phyloP scores from a whole-genome alignment of 2,888 invertebrate genomes.

The Xanthorhoe designata region DNA sequence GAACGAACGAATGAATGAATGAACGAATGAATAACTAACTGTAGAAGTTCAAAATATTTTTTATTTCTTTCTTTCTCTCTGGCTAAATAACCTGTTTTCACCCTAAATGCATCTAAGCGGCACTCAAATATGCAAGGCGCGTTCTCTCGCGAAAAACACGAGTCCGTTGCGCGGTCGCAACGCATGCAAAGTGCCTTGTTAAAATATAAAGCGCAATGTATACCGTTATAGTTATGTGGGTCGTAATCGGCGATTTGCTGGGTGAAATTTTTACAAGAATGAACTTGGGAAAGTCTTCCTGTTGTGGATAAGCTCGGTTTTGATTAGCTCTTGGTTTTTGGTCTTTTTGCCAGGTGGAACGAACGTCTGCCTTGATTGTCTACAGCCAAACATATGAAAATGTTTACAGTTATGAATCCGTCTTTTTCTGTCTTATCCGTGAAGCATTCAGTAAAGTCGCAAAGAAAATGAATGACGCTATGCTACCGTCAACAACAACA shows the following conservation, averaged over 20 bases:
- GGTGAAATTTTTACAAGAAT: slow-evolving; percentile 24
- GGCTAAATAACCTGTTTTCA: slow-evolving; percentile 7
- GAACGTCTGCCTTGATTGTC: background rate
- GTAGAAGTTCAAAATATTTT: no score
- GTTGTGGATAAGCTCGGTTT: slow-evolving; percentile 7
- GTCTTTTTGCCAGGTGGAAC: background rate
- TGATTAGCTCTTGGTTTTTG: slow-evolving; percentile 14
- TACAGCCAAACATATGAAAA: background rate
- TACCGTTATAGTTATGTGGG: slow-evolving; percentile 33
- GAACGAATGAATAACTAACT: no score
- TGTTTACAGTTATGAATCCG: no score
- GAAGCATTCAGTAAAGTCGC: no score
- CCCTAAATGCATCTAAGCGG: slow-evolving; percentile 41
- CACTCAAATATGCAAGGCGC: slow-evolving; percentile 55
- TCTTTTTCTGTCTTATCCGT: no score
- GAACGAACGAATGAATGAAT: no score
- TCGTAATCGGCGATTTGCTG: slow-evolving; percentile 40
- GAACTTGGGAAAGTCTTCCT: slow-evolving; percentile 1
- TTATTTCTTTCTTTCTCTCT: no score
- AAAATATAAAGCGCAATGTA: slow-evolving; percentile 41
- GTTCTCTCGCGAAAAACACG: slow-evolving; percentile 55
- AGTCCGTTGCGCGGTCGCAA: slow-evolving; percentile 43
- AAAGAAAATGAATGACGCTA: no score
- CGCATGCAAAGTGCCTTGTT: slow-evolving; percentile 50
- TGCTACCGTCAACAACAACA: no score